A percentile compares a stretch with the other conserved stretches of the same genome.
Conservation (phyloP, 35 echinoderm and acorn worm genomes). For the Patiria miniata region DNA sequence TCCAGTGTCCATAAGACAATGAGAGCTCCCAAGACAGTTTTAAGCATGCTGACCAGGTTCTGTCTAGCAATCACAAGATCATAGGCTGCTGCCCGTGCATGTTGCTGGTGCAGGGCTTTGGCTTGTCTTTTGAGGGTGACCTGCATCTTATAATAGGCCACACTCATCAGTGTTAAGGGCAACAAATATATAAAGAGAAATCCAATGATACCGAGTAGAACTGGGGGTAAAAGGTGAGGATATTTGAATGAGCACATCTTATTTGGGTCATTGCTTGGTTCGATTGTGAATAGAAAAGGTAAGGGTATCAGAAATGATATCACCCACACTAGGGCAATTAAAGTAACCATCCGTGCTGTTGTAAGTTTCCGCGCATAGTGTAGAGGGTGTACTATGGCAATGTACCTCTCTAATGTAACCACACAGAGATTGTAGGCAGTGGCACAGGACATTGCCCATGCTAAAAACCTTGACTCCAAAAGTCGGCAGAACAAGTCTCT, state of each 20-base stretch:
- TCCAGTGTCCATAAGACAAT: background rate
- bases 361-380: background rate
- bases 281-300: background rate
- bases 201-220: background rate
- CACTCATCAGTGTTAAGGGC: background rate
- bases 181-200: background rate
- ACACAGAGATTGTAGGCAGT: background rate
- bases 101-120: background rate
- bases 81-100: background rate
- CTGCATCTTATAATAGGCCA: background rate
- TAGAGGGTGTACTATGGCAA: background rate
- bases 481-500: too few relatives aligned
- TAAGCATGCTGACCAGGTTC: background rate
- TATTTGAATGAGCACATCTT: background rate
- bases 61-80: background rate
- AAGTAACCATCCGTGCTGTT: background rate
- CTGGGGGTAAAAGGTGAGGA: background rate
- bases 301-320: background rate
- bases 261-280: background rate
- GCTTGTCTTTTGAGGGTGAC: conserved; percentile 7
- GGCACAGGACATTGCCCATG: background rate
- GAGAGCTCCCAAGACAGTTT: background rate
- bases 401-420: background rate
- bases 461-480: too few relatives aligned
- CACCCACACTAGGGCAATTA: background rate